These are phyloP conservation scores for Montipora capricornis DNA, from an alignment of 64 coral and sea anemone species.

Conservation along the genomic window DNA sequence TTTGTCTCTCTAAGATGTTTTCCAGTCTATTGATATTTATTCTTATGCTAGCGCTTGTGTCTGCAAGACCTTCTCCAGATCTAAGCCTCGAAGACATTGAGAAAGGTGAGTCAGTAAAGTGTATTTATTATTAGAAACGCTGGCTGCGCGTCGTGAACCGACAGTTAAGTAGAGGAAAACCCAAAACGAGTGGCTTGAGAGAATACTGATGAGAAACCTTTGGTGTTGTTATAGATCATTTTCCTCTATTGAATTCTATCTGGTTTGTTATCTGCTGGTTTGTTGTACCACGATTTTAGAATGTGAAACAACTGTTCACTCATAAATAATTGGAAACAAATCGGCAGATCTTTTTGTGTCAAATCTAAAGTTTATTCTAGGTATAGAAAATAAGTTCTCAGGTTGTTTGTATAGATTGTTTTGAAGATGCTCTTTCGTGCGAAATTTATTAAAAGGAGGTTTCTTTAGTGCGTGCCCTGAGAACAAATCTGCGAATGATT, in stretches of 20 bases:
- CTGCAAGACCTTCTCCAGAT: slow-evolving; percentile 14
- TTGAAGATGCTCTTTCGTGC: too few relatives aligned
- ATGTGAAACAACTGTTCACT: background rate
- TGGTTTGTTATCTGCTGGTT: too few relatives aligned
- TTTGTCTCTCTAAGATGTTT: background rate
- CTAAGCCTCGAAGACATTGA: slow-evolving; percentile 32
- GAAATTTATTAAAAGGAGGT: background rate
- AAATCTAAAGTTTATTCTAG: too few relatives aligned
- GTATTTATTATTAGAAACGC: too few relatives aligned
- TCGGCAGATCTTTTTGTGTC: background rate
- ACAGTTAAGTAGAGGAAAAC: too few relatives aligned
- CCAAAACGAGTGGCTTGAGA: background rate
- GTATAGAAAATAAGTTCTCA: too few relatives aligned
- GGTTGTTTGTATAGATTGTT: too few relatives aligned
- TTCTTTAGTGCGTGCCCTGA: background rate
- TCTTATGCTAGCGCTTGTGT: background rate
- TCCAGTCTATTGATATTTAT: background rate
- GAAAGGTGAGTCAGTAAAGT: slow-evolving; percentile 20
- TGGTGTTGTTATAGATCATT: background rate
- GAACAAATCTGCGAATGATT: background rate
- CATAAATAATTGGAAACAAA: background rate
- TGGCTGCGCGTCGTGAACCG: too few relatives aligned
- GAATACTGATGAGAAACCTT: background rate
- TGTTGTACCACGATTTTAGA: background rate
- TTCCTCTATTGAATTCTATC: background rate